Evolutionary conservation across 2,888 invertebrate species (phyloP).

Genomic region (Melolontha melolontha): DNA sequence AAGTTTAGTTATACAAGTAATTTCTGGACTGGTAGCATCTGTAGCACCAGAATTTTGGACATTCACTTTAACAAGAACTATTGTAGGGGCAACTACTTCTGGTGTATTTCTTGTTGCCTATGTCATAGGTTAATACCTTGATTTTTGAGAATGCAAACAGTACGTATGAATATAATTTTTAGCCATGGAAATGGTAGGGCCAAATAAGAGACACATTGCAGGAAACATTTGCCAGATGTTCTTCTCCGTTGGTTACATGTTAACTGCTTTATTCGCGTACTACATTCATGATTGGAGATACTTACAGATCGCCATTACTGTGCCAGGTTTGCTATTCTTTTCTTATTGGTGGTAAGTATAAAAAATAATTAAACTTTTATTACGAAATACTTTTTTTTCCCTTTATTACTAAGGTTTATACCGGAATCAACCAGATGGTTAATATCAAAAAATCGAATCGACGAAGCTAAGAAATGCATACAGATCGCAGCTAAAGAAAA

Average conservation of each 20-base stretch:
- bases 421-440: conserved; percentile 83
- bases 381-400: neutral
- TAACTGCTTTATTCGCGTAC: conserved; percentile 76
- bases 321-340: conserved; percentile 76
- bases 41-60: conserved; percentile 76
- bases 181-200: conserved; percentile 80
- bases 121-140: conserved; percentile 73
- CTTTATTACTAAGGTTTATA: conserved; percentile 66
- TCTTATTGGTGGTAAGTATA: conserved; percentile 73
- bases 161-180: conserved; percentile 46
- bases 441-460: conserved; percentile 72
- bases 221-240: conserved; percentile 81
- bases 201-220: conserved; percentile 74
- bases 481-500: conserved; percentile 76
- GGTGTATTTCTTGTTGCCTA: conserved; percentile 84
- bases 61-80: conserved; percentile 74
- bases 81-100: conserved; percentile 80
- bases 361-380: conserved; percentile 1
- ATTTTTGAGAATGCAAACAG: conserved; percentile 3
- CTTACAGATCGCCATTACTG: conserved; percentile 76
- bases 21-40: conserved; percentile 76
- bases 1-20: conserved; percentile 76
- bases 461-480: conserved; percentile 73
- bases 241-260: conserved; percentile 79
- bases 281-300: conserved; percentile 76